These are phyloP conservation scores for Porphyrio hochstetteri DNA, from an alignment of 2,113 vertebrate species.

Conservation along the genomic window DNA sequence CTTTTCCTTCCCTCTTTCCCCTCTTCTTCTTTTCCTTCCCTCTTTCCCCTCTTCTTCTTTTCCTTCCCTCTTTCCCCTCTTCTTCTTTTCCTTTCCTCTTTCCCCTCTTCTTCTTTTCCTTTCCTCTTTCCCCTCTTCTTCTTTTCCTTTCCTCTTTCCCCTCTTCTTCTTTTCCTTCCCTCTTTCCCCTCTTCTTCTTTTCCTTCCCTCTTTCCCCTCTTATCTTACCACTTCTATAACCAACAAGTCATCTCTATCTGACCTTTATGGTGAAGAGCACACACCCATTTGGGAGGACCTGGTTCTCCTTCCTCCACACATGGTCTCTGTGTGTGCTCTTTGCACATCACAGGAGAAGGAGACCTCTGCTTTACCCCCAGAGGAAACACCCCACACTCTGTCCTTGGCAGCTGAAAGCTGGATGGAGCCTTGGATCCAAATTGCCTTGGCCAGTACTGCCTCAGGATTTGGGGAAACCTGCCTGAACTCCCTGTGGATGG, in stretches of 20 bases:
- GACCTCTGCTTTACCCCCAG: not conserved
- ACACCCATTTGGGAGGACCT: not conserved
- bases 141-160: no score
- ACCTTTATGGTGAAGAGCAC: not conserved
- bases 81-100: no score
- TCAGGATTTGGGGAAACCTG: not conserved
- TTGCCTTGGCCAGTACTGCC: not conserved
- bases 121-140: no score
- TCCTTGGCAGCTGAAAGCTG: not conserved
- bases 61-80: no score
- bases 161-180: not conserved
- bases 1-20: no score
- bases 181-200: no score
- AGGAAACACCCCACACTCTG: not conserved
- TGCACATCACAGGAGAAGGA: not conserved
- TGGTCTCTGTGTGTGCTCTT: not conserved
- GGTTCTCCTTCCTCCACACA: not conserved
- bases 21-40: not conserved
- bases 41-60: no score
- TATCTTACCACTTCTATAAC: not conserved
- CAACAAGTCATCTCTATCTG: not conserved
- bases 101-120: no score
- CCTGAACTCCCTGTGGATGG: slow-evolving; percentile 54
- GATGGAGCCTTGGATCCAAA: not conserved
- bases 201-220: no score